Percentiles rank a stretch among this genome's conserved stretches.
These are phyloP conservation scores for Mactra quadrangularis DNA, from an alignment of 1,140 invertebrate genomes.

Conservation along the genomic window DNA sequence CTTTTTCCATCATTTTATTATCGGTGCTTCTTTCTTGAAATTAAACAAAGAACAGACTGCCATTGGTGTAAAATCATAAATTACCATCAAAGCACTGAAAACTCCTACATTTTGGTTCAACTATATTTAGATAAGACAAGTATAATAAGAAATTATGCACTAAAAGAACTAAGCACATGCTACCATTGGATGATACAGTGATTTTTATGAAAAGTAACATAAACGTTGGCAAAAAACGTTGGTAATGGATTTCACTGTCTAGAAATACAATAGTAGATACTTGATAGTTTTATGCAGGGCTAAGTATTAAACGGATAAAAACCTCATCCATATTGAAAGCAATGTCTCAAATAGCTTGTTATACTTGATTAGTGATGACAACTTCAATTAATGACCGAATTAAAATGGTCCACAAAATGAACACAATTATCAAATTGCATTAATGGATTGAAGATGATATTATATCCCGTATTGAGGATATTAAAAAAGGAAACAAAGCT, in stretches of 20 bases:
- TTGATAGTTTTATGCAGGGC: not conserved
- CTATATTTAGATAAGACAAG: too few relatives aligned
- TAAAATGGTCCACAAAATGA: not conserved
- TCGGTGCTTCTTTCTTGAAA: too few relatives aligned
- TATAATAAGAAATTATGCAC: too few relatives aligned
- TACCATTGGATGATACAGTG: not conserved
- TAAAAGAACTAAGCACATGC: too few relatives aligned
- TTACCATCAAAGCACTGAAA: too few relatives aligned
- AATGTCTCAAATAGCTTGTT: conserved; percentile 22
- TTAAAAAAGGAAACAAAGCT: conserved; percentile 1
- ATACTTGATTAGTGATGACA: not conserved
- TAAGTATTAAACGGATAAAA: not conserved
- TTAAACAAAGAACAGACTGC: too few relatives aligned
- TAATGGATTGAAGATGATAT: conserved; percentile 18
- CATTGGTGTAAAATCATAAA: too few relatives aligned
- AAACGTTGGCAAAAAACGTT: not conserved
- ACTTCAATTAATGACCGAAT: conserved; percentile 2
- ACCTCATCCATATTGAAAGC: conserved; percentile 1
- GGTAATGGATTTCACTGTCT: not conserved
- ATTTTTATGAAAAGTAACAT: not conserved
- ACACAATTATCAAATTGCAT: conserved; percentile 1
- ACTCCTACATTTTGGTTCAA: too few relatives aligned
- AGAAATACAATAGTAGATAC: not conserved
- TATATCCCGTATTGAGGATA: conserved; percentile 12
- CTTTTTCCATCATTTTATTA: too few relatives aligned